These are phyloP conservation scores for Panthera leo DNA, from an alignment of 2,113 vertebrate species.

Conservation along the genomic window DNA sequence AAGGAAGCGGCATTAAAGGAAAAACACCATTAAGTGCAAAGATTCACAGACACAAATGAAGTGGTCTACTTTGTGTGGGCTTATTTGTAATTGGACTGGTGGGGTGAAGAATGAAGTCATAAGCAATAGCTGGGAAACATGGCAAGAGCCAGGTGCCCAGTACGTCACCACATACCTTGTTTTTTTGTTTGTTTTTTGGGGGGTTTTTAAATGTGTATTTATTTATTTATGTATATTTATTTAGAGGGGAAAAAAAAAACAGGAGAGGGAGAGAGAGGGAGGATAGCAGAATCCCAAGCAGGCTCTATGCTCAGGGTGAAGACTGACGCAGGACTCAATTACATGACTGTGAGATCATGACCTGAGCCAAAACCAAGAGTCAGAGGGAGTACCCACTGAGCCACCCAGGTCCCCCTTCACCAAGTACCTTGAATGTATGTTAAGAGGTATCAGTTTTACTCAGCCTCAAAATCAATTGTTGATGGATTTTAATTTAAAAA, in stretches of 20 bases:
- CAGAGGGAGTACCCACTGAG: too few species aligned
- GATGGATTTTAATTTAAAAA: background rate
- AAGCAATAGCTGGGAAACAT: background rate
- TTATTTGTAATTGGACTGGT: background rate
- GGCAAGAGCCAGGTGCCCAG: rapidly evolving
- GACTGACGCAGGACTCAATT: background rate
- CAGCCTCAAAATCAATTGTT: background rate
- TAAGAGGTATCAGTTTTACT: background rate
- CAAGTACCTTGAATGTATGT: background rate
- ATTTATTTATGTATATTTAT: too few species aligned
- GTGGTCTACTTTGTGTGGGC: background rate
- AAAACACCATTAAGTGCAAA: background rate
- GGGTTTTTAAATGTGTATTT: too few species aligned
- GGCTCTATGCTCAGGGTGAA: too few species aligned
- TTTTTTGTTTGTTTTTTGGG: too few species aligned
- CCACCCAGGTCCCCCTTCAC: too few species aligned
- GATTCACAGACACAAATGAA: background rate
- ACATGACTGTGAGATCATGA: too few species aligned
- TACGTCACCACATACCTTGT: background rate
- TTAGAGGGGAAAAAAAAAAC: too few species aligned
- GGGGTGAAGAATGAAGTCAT: background rate
- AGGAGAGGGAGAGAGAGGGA: too few species aligned
- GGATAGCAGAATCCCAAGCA: too few species aligned
- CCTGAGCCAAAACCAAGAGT: too few species aligned
- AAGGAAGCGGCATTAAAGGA: background rate